These are phyloP conservation scores for Ictidomys tridecemlineatus DNA, from an alignment of 2,113 vertebrate species.

Conservation along the genomic window DNA sequence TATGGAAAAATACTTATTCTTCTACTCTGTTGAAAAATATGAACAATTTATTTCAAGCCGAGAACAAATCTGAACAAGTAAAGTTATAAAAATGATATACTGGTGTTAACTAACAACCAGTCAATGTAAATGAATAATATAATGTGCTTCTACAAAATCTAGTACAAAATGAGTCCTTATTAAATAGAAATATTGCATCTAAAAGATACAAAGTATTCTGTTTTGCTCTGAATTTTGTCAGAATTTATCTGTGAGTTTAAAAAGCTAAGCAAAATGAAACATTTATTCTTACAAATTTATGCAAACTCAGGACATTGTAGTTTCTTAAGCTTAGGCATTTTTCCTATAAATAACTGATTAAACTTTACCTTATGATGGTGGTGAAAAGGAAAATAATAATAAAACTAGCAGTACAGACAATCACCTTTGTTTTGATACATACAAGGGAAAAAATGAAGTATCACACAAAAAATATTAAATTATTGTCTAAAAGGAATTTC, in stretches of 20 bases:
- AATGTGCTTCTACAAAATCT: background rate
- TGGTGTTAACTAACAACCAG: background rate
- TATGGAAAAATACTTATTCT: background rate
- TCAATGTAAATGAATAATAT: background rate
- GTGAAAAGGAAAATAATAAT: background rate
- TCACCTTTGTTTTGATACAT: background rate
- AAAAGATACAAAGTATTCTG: background rate
- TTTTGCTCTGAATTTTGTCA: background rate
- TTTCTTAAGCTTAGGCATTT: background rate
- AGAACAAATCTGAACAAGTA: background rate
- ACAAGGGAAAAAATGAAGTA: background rate
- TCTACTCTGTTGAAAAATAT: background rate
- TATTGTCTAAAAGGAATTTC: background rate
- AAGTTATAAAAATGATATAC: background rate
- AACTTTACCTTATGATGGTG: background rate
- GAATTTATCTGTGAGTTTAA: background rate
- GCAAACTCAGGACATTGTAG: background rate
- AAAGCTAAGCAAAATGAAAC: background rate
- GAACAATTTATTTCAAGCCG: background rate
- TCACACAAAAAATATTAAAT: background rate
- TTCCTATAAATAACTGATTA: background rate
- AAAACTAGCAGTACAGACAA: background rate
- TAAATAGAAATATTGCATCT: slow-evolving; percentile 6
- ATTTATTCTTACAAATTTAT: background rate
- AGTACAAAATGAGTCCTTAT: background rate